Evolutionary conservation across 2,113 vertebrate species (phyloP), one percentile per base, ranked within the genome.

Genomic region (Callorhinus ursinus): DNA sequence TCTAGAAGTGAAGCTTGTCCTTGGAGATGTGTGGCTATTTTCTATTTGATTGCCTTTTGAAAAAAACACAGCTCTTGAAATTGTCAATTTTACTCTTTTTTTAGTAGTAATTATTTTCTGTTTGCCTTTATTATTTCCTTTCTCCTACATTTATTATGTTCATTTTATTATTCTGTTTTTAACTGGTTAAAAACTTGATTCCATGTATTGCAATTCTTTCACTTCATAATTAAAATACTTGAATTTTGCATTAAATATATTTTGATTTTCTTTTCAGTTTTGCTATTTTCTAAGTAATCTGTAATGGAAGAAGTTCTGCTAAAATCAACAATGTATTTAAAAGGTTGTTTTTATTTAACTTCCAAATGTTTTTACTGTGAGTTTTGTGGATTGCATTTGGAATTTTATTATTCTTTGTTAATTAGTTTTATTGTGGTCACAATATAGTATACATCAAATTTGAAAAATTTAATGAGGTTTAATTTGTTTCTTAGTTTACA

Each of bases 291-390:
- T 71, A 83, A 83, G n/a, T 33, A 65, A 46, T 67, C 28, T 92
- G 65, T 88, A 96, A 95, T 96, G 55, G 36, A 67, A 76, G 22
- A 74, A 63, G 76, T 67, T 46, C 36, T 84, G n/a, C 2, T 87
- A 88, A 92, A 61, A 59, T 57, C 31, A 86, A 63, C 36, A 79
- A 80, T 46, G 22, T 87, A 74, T 84, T 90, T 53, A 87, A 22
- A 96, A 55, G 16, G 4, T 19, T 93, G 61, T 61, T 97, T 95
- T 81, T 93, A 84, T 90, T 97, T 90, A 71, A 71, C 26, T 93
- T 71, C 16, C n/a, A 93, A 89, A 93, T 95, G 7, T 36, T 63
- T 93, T 83, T 81, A 36, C 49, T 93, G 1, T 93, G 59, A 93
- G 51, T 93, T 90, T 92, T 88, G 4, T 69, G 51, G 12, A 15